Evolutionary conservation across 2,888 invertebrate species (phyloP).

Genomic region (Poecilobothrus nobilitatus): DNA sequence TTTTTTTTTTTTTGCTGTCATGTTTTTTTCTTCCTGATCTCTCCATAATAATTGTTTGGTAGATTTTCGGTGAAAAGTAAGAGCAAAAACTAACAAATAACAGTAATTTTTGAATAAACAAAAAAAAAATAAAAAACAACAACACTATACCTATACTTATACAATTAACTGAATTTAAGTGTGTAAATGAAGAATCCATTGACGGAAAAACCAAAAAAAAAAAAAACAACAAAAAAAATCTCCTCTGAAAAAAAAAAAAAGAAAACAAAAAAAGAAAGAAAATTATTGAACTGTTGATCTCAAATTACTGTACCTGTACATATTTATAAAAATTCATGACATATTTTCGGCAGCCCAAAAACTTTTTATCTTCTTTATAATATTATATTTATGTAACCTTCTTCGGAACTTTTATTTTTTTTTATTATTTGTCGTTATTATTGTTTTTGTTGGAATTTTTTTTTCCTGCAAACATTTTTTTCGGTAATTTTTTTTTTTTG

Average conservation of each 20-base stretch:
- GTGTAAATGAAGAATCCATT: background rate
- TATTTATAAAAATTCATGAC: background rate
- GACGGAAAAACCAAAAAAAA: background rate
- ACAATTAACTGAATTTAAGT: background rate
- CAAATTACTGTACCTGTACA: background rate
- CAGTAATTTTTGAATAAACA: too few species aligned
- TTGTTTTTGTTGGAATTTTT: too few species aligned
- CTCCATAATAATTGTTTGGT: background rate
- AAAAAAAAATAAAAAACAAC: too few species aligned
- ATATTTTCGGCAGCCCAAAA: too few species aligned
- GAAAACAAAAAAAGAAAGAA: background rate
- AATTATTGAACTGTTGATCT: background rate
- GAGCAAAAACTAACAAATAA: background rate
- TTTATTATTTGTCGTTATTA: too few species aligned
- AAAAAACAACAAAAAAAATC: background rate
- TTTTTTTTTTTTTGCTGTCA: background rate
- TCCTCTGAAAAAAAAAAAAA: background rate
- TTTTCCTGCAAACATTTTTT: too few species aligned
- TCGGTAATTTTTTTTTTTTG: too few species aligned
- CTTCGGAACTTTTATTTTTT: too few species aligned
- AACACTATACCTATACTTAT: too few species aligned
- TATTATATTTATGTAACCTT: too few species aligned
- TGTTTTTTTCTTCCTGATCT: background rate
- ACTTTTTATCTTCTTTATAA: too few species aligned
- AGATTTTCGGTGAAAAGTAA: background rate